phyloP scores from a whole-genome alignment of 2,888 invertebrate genomes.

The Caenorhabditis sp. region DNA sequence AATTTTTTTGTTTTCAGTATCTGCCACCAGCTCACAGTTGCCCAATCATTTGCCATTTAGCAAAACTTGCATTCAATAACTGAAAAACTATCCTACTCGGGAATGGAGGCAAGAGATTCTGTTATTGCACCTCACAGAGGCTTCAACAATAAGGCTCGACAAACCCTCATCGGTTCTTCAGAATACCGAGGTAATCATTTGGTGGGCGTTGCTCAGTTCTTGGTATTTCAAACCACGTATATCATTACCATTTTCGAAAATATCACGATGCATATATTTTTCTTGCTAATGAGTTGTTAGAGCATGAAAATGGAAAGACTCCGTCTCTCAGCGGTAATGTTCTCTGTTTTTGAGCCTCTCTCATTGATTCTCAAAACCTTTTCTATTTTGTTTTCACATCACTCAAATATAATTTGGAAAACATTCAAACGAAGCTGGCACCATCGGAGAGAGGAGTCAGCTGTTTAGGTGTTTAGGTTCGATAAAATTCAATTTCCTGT shows the following conservation, averaged over 20 bases:
- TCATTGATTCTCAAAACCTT: not conserved
- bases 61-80: too few species aligned
- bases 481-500: slow-evolving; percentile 47
- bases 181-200: slow-evolving; percentile 20
- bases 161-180: slow-evolving; percentile 63
- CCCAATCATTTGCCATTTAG: too few species aligned
- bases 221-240: too few species aligned
- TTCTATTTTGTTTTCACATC: slow-evolving; percentile 20
- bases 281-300: slow-evolving; percentile 42
- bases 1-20: not conserved
- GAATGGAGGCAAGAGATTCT: not conserved
- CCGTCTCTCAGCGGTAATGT: not conserved
- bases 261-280: slow-evolving; percentile 25
- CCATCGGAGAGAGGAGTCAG: not conserved
- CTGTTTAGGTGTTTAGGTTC: slow-evolving; percentile 3
- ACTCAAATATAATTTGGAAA: slow-evolving; percentile 10
- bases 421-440: slow-evolving; percentile 8
- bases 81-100: too few species aligned
- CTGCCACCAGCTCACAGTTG: too few species aligned
- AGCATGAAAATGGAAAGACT: not conserved
- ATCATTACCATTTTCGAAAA: slow-evolving; percentile 1
- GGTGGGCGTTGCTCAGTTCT: too few species aligned
- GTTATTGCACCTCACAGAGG: slow-evolving; percentile 64
- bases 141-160: slow-evolving; percentile 67
- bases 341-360: not conserved